Conservation (phyloP, 2,797 vertebrate genomes). For the Lithobates sylvaticus region DNA sequence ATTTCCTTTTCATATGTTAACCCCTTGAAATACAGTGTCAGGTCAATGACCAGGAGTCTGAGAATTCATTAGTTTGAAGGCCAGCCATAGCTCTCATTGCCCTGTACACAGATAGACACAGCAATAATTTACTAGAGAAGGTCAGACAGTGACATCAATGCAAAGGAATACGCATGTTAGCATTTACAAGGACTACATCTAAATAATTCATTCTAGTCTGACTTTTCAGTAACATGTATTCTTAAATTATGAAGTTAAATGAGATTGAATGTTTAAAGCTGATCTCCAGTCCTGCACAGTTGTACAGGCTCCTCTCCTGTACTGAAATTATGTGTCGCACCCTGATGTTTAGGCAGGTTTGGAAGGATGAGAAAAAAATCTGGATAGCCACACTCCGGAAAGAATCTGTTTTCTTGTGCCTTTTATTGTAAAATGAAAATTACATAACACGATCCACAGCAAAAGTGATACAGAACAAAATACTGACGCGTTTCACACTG, state of each 20-base stretch:
- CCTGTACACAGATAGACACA: conserved; percentile 7
- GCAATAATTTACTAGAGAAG: conserved; percentile 37
- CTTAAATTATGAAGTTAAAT: not conserved
- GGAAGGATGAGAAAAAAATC: too few species aligned
- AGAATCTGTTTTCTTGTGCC: too few species aligned
- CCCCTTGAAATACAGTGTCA: not conserved
- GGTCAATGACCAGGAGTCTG: not conserved
- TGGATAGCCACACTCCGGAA: too few species aligned
- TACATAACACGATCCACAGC: too few species aligned
- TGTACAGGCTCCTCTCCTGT: too few species aligned
- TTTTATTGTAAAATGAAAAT: too few species aligned
- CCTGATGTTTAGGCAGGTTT: too few species aligned
- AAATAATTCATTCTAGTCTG: conserved; percentile 7
- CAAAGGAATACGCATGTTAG: not conserved
- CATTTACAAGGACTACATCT: not conserved
- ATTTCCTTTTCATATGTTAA: not conserved
- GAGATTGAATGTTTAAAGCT: not conserved
- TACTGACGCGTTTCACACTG: too few species aligned
- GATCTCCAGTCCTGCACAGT: too few species aligned
- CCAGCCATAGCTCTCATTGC: not conserved
- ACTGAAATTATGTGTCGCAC: too few species aligned
- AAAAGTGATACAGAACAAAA: too few species aligned
- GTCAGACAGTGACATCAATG: conserved; percentile 5
- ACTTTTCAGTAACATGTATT: not conserved
- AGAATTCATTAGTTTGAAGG: conserved; percentile 12